phyloP scores from a whole-genome alignment of 2,797 vertebrate species.

The Anolis apletophallus region DNA sequence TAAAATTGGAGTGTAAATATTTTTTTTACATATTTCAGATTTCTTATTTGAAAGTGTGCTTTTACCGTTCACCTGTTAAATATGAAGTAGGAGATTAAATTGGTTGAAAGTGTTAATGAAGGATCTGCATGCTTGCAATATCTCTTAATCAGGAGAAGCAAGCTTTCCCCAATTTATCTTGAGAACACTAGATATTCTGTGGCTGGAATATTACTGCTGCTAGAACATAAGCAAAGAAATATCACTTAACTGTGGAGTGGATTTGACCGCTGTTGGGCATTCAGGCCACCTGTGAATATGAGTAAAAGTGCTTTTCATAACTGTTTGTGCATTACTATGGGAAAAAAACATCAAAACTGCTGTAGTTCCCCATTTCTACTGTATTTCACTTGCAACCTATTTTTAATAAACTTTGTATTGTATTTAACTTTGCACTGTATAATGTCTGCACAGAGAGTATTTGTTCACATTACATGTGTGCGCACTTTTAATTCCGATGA shows the following conservation, averaged over 20 bases:
- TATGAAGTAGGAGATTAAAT: conserved; percentile 75
- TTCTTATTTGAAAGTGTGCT: conserved; percentile 79
- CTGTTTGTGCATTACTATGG: conserved; percentile 75
- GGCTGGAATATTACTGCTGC: conserved; percentile 68
- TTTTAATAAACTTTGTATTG: conserved; percentile 88
- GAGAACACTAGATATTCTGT: conserved; percentile 72
- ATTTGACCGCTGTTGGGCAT: conserved; percentile 72
- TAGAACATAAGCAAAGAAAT: conserved; percentile 62
- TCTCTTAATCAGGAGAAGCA: conserved; percentile 74
- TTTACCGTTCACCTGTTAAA: conserved; percentile 73
- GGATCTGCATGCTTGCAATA: conserved; percentile 70
- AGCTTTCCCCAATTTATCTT: conserved; percentile 68
- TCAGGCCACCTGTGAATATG: conserved; percentile 75
- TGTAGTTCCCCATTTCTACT: conserved; percentile 85
- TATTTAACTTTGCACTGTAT: conserved; percentile 83
- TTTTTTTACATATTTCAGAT: conserved; percentile 74
- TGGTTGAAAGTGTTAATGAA: conserved; percentile 72
- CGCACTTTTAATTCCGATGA: not conserved
- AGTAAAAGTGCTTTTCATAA: conserved; percentile 76
- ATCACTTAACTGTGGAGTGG: conserved; percentile 63
- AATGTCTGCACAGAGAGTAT: conserved; percentile 59
- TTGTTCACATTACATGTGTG: conserved; percentile 38
- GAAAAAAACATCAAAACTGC: conserved; percentile 77
- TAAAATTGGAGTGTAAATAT: conserved; percentile 78
- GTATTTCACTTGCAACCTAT: conserved; percentile 84